Base-by-base conservation (phyloP, 1,140 invertebrate species). In the Lepidostoma basale region DNA sequence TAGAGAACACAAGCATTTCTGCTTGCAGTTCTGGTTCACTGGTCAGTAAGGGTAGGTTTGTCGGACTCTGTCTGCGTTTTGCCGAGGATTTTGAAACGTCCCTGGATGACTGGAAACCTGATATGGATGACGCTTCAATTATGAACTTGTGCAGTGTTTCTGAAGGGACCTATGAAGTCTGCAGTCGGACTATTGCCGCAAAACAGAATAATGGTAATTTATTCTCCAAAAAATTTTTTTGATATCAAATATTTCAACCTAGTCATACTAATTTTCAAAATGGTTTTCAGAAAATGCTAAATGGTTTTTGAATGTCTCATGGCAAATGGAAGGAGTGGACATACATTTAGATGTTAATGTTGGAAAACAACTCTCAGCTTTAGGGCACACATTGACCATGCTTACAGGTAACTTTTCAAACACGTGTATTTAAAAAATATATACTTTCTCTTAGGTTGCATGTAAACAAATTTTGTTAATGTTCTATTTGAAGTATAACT, bases 301-400 rank as follows among this genome's bases (percentile, higher is more conserved):
- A 81, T 99, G 97, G 98, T 89, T 98, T 70, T 81, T 99, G 23
- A 98, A 98, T 79, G 95, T 99, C 0, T 92, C 95, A 71, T 98
- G 97, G 96, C 92, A 98, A 83, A 99, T 99, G 98, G 94, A 98
- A 83, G 98, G 98, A 60, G 95, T 98, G 14, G 96, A 98, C 76
- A 96, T 98, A 63, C 95, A 98, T 79, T 82, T 98, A 45, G 96
- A 98, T 79, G 94, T 96, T 0, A 96, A 92, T 77, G 95, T 98
- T 22, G 97, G 98, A 25, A 98, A 98, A 78, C 94, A 98, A 76
- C 81, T 98, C 14, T 96, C 94, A 1, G 91, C 94, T 1, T 83
- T 99, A 16, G 95, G 95, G 1, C 93, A 97, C 76, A 99, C 97
- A 1, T 85, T 99, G 10, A 99, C 97, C 0, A 94, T 95, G 85